Base-by-base conservation (phyloP, 2,888 invertebrate genomes). In the Syritta pipiens region DNA sequence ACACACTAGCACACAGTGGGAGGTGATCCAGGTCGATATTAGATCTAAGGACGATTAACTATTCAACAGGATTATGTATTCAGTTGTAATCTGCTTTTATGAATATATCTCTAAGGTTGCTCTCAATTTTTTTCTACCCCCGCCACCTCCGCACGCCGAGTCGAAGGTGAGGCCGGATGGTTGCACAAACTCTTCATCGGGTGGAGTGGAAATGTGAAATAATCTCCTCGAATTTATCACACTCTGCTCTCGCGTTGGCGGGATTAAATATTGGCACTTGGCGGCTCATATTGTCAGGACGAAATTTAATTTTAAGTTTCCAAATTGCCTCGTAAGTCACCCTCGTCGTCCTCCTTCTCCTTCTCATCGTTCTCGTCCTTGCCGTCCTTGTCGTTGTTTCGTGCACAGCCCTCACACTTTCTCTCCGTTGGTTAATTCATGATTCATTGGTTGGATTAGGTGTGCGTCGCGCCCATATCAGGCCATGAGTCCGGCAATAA, bases 1-100 rank as follows among this genome's bases (percentile, higher is more conserved):
- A 63, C 62, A 69, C 62, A 63, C 62, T 49, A 42, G 20, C 57
- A 67, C 20, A 32, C n/a, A 26, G 32, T 32, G 30, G 42, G 37
- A 51, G 46, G 59, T 48, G 71, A 62, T 65, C 35, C 65, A 71
- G 71, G 72, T 79, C 79, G 79, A 79, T 74, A 79, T 72, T 67
- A 79, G 79, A 79, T 79, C 53, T 79, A 79, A 79, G 62, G 67
- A 74, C 74, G 79, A 79, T 79, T 79, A 79, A 79, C 79, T 74
- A 79, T 79, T 79, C 79, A 79, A 79, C 74, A 79, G 79, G 74
- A 74, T 79, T 79, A 79, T 68, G 62, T 79, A 79, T 79, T 74
- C 77, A 79, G 60, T 67, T 72, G 72, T 79, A 72, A 79, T 79
- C 79, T 79, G 74, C 60, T 79, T 79, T 49, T 79, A 79, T 79